Percentiles rank a stretch among this genome's conserved stretches.
phyloP scores from a whole-genome alignment of 1,140 invertebrate genomes.

The Contarinia nasturtii region DNA sequence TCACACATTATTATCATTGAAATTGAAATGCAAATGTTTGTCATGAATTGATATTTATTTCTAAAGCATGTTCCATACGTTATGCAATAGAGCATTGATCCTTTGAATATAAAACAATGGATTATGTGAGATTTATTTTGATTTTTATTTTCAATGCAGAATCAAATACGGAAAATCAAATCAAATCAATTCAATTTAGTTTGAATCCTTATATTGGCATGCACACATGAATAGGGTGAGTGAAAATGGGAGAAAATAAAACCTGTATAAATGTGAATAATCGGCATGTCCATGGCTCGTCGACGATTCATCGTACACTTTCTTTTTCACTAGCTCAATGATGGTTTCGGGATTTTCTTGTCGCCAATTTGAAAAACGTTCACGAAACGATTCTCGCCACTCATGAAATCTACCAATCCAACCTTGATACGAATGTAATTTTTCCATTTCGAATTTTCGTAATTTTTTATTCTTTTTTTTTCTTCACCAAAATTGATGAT shows the following conservation, averaged over 20 bases:
- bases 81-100: too few relatives aligned
- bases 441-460: conserved; percentile 34
- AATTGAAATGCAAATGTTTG: neutral
- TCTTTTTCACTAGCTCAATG: conserved; percentile 16
- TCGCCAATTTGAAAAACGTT: conserved; percentile 35
- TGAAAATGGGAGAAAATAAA: too few relatives aligned
- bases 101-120: too few relatives aligned
- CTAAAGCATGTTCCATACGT: too few relatives aligned
- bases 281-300: conserved; percentile 29
- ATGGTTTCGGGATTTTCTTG: conserved; percentile 32
- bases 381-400: conserved; percentile 36
- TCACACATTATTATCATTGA: neutral
- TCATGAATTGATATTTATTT: too few relatives aligned
- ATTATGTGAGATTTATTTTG: too few relatives aligned
- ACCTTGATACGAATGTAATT: conserved; percentile 60
- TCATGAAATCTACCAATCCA: conserved; percentile 47
- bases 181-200: too few relatives aligned
- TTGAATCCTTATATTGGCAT: too few relatives aligned
- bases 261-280: conserved; percentile 62
- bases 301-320: conserved; percentile 11
- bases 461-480: neutral
- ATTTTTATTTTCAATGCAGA: too few relatives aligned
- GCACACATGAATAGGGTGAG: too few relatives aligned
- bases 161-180: too few relatives aligned
- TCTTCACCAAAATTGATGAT: neutral